A percentile compares a stretch with the other conserved stretches of the same genome.
Evolutionary conservation across 2,888 invertebrate species (phyloP).

Genomic region (Parnassius apollo): DNA sequence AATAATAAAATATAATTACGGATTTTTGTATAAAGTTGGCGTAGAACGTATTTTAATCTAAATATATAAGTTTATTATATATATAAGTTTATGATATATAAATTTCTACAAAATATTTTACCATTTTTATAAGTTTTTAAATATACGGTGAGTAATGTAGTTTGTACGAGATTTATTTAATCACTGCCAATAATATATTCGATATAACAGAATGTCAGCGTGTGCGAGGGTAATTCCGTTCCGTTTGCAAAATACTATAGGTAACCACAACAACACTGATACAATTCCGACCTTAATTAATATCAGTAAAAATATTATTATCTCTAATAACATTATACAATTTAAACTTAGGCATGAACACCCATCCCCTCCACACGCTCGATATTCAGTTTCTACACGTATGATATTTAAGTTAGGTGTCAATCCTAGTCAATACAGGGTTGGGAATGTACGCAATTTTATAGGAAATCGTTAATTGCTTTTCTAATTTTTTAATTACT

Average conservation of each 20-base stretch:
- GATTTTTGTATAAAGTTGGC: slow-evolving; percentile 19
- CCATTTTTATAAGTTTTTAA: slow-evolving; percentile 26
- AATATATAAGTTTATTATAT: slow-evolving; percentile 3
- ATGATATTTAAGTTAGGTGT: slow-evolving; percentile 49
- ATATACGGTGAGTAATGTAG: slow-evolving; percentile 30
- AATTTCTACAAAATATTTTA: slow-evolving; percentile 17
- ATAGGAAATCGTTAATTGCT: slow-evolving; percentile 15
- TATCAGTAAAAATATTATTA: too few species aligned
- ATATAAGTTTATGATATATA: slow-evolving; percentile 1
- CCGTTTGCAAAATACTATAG: not conserved
- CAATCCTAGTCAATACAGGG: slow-evolving; percentile 80
- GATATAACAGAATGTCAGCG: slow-evolving; percentile 32
- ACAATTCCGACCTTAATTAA: not conserved
- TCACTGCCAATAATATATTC: slow-evolving; percentile 70
- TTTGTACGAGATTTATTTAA: slow-evolving; percentile 30
- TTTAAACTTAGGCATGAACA: not conserved
- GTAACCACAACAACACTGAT: too few species aligned
- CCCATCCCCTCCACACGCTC: too few species aligned
- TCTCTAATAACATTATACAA: too few species aligned
- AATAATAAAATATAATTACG: slow-evolving; percentile 16
- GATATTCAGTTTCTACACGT: slow-evolving; percentile 2
- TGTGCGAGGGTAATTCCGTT: not conserved
- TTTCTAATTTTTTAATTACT: slow-evolving; percentile 19
- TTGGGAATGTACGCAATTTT: slow-evolving; percentile 51
- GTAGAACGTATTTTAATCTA: slow-evolving; percentile 12